Percentiles rank a stretch among this genome's conserved stretches.
Evolutionary conservation across 1,140 invertebrate genomes (phyloP).

Genomic region (Lepidurus couesii): DNA sequence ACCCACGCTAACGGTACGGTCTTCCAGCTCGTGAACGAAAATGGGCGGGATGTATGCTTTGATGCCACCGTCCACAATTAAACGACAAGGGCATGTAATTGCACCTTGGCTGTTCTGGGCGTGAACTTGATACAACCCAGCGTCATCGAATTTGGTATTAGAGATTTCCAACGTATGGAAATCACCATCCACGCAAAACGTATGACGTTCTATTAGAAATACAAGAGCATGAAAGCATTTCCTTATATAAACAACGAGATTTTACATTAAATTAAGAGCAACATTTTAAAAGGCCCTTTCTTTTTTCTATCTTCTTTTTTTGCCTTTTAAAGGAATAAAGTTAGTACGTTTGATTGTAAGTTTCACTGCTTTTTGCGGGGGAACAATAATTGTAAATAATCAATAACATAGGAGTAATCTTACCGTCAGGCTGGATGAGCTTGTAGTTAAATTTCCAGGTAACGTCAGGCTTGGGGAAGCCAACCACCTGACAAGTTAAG

Average conservation of each 20-base stretch:
- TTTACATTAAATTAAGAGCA: constrained; percentile 31
- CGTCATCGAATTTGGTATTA: constrained; percentile 66
- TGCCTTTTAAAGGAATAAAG: not conserved
- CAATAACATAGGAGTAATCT: constrained; percentile 35
- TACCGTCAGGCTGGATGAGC: constrained; percentile 52
- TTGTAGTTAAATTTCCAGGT: constrained; percentile 72
- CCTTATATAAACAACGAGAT: constrained; percentile 4
- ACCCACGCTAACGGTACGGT: constrained; percentile 48
- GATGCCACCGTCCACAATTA: constrained; percentile 80
- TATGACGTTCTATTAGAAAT: constrained; percentile 45
- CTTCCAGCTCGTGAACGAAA: constrained; percentile 62
- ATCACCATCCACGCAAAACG: constrained; percentile 60
- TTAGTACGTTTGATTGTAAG: not conserved
- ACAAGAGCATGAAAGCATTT: constrained; percentile 25
- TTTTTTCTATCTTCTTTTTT: too few relatives aligned
- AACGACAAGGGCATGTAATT: constrained; percentile 68
- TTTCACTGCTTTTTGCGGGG: not conserved
- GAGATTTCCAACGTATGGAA: constrained; percentile 81
- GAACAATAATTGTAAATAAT: not conserved
- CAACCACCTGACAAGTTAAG: constrained; percentile 77
- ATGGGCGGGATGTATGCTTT: constrained; percentile 70
- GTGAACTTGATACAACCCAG: constrained; percentile 70
- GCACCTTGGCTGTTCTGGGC: constrained; percentile 77
- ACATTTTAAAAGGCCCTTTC: not conserved
- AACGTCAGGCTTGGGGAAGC: constrained; percentile 64